These are phyloP conservation scores for Centruroides sculpturatus DNA, from an alignment of 1,140 invertebrate species.

Conservation along the genomic window DNA sequence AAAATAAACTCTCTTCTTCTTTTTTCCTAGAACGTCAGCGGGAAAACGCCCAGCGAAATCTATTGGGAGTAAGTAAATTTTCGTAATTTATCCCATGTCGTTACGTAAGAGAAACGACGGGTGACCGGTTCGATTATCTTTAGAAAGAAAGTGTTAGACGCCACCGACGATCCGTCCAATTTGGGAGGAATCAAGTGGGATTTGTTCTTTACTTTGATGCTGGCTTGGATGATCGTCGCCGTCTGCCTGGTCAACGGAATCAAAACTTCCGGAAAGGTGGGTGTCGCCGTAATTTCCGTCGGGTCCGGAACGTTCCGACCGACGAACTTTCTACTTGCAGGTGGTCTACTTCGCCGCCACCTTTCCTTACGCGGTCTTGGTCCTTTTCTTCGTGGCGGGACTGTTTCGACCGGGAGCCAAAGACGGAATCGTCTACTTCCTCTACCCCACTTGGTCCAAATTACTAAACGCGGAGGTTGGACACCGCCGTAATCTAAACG, in stretches of 20 bases:
- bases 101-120: too few relatives aligned
- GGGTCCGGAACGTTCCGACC: neutral
- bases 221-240: neutral
- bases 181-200: too few relatives aligned
- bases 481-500: too few relatives aligned
- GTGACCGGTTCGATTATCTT: too few relatives aligned
- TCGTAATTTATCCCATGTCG: too few relatives aligned
- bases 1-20: too few relatives aligned
- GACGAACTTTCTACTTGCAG: conserved; percentile 9
- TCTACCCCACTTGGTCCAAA: conserved; percentile 19
- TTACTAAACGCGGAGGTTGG: conserved; percentile 25
- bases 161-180: too few relatives aligned
- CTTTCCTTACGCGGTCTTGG: conserved; percentile 29
- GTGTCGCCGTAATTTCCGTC: neutral
- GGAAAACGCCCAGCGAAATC: too few relatives aligned
- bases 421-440: conserved; percentile 30
- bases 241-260: neutral
- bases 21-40: too few relatives aligned
- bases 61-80: too few relatives aligned
- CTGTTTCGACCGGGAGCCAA: conserved; percentile 25
- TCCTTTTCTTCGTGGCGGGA: conserved; percentile 26
- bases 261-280: neutral
- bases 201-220: neutral
- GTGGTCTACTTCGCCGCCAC: conserved; percentile 32
- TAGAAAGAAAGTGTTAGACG: too few relatives aligned